Conservation (phyloP, 30 jellyfish, hydroid and myxozoan genomes). For the Catostylus mosaicus region DNA sequence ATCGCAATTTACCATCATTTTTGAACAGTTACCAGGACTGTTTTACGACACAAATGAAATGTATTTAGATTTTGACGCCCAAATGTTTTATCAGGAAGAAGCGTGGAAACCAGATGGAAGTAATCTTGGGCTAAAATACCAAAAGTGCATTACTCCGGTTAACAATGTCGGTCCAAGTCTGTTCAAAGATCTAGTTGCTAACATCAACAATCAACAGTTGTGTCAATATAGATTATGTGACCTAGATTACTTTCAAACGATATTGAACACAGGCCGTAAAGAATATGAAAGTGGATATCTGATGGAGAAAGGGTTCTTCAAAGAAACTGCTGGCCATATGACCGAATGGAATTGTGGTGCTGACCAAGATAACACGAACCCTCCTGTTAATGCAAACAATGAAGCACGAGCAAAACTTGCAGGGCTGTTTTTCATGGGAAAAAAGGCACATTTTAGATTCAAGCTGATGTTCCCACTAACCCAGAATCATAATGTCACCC, state of each 20-base stretch:
- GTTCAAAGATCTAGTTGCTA: not conserved
- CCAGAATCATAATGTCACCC: no score
- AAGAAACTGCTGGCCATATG: not conserved
- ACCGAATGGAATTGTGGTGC: no score
- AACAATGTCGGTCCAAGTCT: not conserved
- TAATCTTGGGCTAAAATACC: not conserved
- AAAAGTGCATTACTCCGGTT: not conserved
- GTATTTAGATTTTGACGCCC: not conserved
- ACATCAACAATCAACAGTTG: not conserved
- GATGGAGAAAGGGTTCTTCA: not conserved
- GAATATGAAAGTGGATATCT: not conserved
- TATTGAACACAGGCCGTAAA: not conserved
- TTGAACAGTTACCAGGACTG: not conserved
- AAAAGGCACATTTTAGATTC: no score
- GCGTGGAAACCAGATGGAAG: not conserved
- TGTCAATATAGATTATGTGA: no score
- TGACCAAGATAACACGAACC: no score
- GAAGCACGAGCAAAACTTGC: no score
- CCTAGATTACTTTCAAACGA: not conserved
- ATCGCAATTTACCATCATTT: not conserved
- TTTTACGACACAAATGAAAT: not conserved
- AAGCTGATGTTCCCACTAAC: no score
- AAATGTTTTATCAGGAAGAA: not conserved
- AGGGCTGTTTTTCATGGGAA: no score
- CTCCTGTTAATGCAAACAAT: no score